Conservation (phyloP, 2,888 invertebrate genomes). For the Dendrolimus pini region DNA sequence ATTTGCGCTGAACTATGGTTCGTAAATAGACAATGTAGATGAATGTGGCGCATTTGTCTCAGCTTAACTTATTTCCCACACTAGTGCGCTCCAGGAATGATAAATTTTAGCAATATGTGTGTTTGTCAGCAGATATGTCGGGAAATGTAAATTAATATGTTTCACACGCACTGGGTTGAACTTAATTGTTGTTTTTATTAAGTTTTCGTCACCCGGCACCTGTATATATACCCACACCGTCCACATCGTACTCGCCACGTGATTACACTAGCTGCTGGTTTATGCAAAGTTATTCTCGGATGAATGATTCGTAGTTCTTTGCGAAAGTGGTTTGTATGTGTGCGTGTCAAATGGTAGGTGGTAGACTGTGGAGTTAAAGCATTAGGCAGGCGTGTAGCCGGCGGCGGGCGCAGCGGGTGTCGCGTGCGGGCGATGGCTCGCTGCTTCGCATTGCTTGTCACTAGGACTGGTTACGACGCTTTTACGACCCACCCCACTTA, state of each 20-base stretch:
- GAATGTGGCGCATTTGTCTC: slow-evolving; percentile 7
- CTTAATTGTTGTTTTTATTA: not conserved
- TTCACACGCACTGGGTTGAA: not conserved
- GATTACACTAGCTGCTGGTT: no score
- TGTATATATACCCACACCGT: no score
- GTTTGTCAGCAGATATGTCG: not conserved
- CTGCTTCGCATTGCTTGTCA: slow-evolving; percentile 39
- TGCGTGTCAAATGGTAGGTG: not conserved
- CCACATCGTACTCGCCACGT: no score
- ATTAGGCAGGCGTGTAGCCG: slow-evolving; percentile 21
- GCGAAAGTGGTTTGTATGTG: not conserved
- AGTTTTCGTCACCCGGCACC: not conserved
- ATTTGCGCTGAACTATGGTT: slow-evolving; percentile 8
- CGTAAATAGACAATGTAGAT: slow-evolving; percentile 6
- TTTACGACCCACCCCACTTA: slow-evolving; percentile 53
- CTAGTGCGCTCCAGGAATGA: slow-evolving; percentile 4
- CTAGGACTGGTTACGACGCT: slow-evolving; percentile 40
- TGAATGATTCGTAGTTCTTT: no score
- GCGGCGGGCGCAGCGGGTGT: slow-evolving; percentile 40
- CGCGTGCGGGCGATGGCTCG: slow-evolving; percentile 48
- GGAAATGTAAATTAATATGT: not conserved
- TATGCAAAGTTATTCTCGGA: no score
- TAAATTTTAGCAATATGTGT: slow-evolving; percentile 2
- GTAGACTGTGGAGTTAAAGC: slow-evolving; percentile 10
- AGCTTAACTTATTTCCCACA: slow-evolving; percentile 8